Base-by-base conservation (phyloP, 2,113 vertebrate species). In the Oceanodroma tethys region DNA sequence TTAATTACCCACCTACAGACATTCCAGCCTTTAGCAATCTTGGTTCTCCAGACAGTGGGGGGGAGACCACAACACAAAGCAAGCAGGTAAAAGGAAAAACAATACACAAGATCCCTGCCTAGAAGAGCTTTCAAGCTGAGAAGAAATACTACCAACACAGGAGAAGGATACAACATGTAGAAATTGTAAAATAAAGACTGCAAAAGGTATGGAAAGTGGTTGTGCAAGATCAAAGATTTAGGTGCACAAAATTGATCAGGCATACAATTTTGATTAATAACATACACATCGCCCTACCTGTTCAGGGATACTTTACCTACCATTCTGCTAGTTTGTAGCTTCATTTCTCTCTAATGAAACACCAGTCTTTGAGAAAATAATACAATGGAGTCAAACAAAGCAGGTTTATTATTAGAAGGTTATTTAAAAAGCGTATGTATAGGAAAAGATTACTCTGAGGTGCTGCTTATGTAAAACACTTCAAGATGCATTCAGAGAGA, bases 1-100 rank as follows among this genome's bases (percentile, higher is more conserved):
- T 91, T 93, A 86, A 95, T 79, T 79, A 81, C 63, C 59, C 80
- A 84, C 72, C 80, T 79, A 86, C 82, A 95, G 58, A 80, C 62
- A 95, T 91, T 86, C 62, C 82, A 93, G 83, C 52, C 88, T 84
- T 93, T 45, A 88, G 56, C 72, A 95, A 56, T 65, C 80, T 40
- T 66, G 26, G 29, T 53, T 90, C 82, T 86, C 88, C 29, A 50
- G 50, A 63, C 18, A 72, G 52, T 13, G 47, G 4, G 1, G 7
- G 10, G 14, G 10, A 7, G 14, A 32, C 42, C 22, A 78, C 32
- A 88, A 66, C 42, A 67, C 55, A 94, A 75, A 85, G 27, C 20
- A 91, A 84, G 29, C 38, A 93, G 56, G 48, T 53, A 48, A 42
- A 91, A 85, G 20, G 23, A 65, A 79, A 89, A 94, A 59, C 23